Evolutionary conservation across 2,113 vertebrate species (phyloP).

Genomic region (Apus apus): DNA sequence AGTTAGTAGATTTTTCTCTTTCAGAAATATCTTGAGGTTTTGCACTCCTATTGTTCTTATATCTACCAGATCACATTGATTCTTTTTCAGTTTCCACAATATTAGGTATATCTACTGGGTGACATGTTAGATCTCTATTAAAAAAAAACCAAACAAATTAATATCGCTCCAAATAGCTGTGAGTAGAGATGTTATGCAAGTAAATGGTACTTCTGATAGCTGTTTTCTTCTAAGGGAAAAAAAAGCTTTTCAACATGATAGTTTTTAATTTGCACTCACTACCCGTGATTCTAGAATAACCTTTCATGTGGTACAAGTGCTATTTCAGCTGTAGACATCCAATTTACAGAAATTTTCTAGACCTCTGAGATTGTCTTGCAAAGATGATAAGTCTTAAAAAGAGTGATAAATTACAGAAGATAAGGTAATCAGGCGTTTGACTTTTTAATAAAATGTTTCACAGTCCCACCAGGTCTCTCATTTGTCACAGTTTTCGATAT

Average conservation of each 20-base stretch:
- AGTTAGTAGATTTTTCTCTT: background rate
- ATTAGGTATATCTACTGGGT: background rate
- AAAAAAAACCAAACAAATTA: fast-evolving
- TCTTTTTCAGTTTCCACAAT: background rate
- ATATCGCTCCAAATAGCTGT: background rate
- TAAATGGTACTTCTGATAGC: background rate
- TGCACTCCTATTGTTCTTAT: background rate
- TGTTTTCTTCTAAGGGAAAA: background rate
- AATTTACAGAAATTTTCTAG: slow-evolving; percentile 1
- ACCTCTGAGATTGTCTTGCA: background rate
- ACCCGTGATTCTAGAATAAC: background rate
- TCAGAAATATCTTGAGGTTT: background rate
- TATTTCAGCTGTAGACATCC: background rate
- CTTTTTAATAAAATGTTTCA: slow-evolving; percentile 64
- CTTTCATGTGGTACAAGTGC: background rate
- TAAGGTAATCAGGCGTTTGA: slow-evolving; percentile 48
- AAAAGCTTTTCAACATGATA: background rate
- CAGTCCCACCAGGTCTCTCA: slow-evolving; percentile 20
- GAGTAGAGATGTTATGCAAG: background rate
- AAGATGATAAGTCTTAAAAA: slow-evolving; percentile 8
- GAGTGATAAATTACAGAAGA: slow-evolving; percentile 57
- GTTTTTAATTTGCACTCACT: background rate
- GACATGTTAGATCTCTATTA: background rate
- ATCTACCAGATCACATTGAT: background rate
- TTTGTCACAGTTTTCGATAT: slow-evolving; percentile 59